Evolutionary conservation across 2,113 vertebrate species (phyloP), one percentile per base, ranked within the genome.

Genomic region (Xiphophorus maculatus): DNA sequence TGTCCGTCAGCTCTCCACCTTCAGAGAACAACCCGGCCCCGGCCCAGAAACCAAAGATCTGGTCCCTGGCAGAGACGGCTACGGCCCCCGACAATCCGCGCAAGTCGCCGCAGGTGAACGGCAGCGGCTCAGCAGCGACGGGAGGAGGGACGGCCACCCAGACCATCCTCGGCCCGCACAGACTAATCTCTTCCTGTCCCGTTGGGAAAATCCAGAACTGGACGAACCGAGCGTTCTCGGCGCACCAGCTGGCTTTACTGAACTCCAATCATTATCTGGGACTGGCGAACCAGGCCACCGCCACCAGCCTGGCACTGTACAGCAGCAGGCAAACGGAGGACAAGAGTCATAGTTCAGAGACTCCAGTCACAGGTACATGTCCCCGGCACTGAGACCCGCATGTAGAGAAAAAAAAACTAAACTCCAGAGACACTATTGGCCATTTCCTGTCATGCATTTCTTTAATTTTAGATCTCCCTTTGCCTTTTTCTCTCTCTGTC

Each of bases 21-120:
- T 94, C 95, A 71, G 96, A 96, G 54, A 94, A 93, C 91, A 95
- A 91, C 83, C 89, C 95, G 32, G 94, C 95, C 62, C 83, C 94
- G 4, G 91, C 94, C 71, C 96, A 96, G 42, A 99, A 99, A 82
- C 97, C 97, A 84, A 99, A 98, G 91, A 99, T 99, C 91, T 98
- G 97, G 97, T 99, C 97, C 67, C 91, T 99, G 93, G 97, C 97
- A 22, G 97, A 99, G 91, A 99, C 97, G 0, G 97, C 97, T 77
- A 96, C 97, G 35, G 97, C 96, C 62, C 97, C 97, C 27, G 97
- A 99, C 95, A 98, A 97, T 94, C 97, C 97, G 22, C 96, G 96
- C 74, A 97, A 96, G 86, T 97, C 93, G 60, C 96, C 94, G 5
- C 95, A 94, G 12, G 89, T 95, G 73, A 91, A 95, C 87, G 74